Percentiles rank a stretch among this genome's conserved stretches.
These are phyloP conservation scores for Rhinella marina DNA, from an alignment of 2,797 vertebrate species.

Conservation along the genomic window DNA sequence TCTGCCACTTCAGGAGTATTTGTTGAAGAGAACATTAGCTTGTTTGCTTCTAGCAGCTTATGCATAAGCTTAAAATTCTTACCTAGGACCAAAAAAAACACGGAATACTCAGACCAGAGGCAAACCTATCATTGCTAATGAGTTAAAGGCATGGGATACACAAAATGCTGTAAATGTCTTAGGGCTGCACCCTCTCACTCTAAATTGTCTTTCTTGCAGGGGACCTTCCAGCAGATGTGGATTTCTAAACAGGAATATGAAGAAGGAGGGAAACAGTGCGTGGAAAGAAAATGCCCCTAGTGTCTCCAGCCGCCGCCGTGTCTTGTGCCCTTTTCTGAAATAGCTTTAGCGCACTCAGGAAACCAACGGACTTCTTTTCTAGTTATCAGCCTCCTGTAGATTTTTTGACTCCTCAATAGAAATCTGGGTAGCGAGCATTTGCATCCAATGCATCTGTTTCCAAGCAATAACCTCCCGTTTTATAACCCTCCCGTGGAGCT, in stretches of 20 bases:
- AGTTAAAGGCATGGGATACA: background rate
- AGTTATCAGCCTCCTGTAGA: constrained; percentile 71
- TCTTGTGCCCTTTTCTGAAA: constrained; percentile 70
- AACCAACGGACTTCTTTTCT: constrained; percentile 78
- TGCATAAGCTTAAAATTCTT: too few relatives aligned
- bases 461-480: constrained; percentile 55
- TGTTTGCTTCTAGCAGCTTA: too few relatives aligned
- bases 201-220: constrained; percentile 74
- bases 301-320: constrained; percentile 66
- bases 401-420: constrained; percentile 72
- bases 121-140: background rate
- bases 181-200: too few relatives aligned
- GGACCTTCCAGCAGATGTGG: constrained; percentile 99
- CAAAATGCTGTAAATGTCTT: background rate
- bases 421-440: constrained; percentile 33
- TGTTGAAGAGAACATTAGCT: too few relatives aligned
- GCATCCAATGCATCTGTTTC: constrained; percentile 33
- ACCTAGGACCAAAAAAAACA: too few relatives aligned
- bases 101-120: too few relatives aligned
- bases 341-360: constrained; percentile 90
- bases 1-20: too few relatives aligned
- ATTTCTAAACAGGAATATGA: constrained; percentile 99
- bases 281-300: constrained; percentile 98
- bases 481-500: constrained; percentile 13
- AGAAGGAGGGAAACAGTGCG: constrained; percentile 98